Evolutionary conservation across 2,888 invertebrate species (phyloP), one percentile per base, ranked within the genome.

Genomic region (Beris morrisii): DNA sequence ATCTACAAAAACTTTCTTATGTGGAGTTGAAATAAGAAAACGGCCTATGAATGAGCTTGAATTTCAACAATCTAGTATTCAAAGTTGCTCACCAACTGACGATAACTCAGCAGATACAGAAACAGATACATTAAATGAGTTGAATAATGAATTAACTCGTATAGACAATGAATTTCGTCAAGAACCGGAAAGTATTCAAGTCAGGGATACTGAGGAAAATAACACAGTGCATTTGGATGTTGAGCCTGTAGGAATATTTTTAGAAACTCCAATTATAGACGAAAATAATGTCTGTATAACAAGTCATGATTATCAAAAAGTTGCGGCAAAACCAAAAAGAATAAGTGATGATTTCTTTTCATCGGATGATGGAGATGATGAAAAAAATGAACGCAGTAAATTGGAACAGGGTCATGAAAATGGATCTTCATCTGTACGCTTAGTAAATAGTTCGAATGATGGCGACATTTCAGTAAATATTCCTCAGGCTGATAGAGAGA

Each of bases 221-320:
- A 38, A 38, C 9, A 38, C 38, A 31, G n/a, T 52, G 22, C 32
- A 52, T 1, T 56, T 50, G 50, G 69, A 58, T 7, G 65, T 75
- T 52, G 75, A 75, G 63, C 76, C 76, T 22, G 74, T 74, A 22
- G 76, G 76, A 66, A 78, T 80, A 59, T 80, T 76, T 59, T 69
- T 81, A 48, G 80, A 80, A 70, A 80, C 80, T 13, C 80, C 80
- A 31, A 76, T 79, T 53, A 75, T 80, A 5, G 80, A 80, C 63
- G 81, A 80, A 55, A 74, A 76, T 59, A 71, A 71, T 65, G 68
- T 71, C 68, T 68, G 67, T 61, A 69, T 69, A 43, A 69, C 69
- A 52, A 67, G 67, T 52, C 65, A 68, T 57, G 67, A 66, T 44
- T 61, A 38, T 38, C 38, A 38, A 38, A 38, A 38, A 38, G 38